Evolutionary conservation across 35 echinoderm and acorn worm genomes (phyloP).

Genomic region (Ophiothrix spiculata): DNA sequence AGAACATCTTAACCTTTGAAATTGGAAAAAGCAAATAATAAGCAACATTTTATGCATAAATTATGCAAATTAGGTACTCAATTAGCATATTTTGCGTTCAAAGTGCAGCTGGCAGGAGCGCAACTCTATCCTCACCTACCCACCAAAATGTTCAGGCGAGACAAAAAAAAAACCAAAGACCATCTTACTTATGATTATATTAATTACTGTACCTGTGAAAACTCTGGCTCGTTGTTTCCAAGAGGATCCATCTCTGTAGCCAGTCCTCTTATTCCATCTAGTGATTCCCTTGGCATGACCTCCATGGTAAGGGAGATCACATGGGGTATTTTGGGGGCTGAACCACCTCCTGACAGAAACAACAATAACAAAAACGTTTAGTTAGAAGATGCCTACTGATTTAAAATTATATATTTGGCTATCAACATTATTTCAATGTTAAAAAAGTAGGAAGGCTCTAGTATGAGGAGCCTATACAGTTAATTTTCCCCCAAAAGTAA

Average conservation of each 20-base stretch:
- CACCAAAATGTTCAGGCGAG: neutral
- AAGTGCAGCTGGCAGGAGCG: too few species aligned
- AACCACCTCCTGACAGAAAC: constrained; percentile 1
- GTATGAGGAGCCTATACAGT: too few species aligned
- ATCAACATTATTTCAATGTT: neutral
- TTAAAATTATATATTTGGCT: neutral
- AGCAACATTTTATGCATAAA: too few species aligned
- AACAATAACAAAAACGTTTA: neutral
- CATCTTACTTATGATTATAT: neutral
- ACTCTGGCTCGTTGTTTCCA: neutral
- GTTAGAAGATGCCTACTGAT: too few species aligned
- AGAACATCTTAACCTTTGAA: too few species aligned
- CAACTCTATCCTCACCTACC: too few species aligned
- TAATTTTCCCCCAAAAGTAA: too few species aligned
- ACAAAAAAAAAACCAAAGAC: neutral
- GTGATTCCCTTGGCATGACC: constrained; percentile 27
- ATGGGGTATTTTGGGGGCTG: neutral
- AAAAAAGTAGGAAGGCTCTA: too few species aligned
- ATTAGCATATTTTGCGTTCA: too few species aligned
- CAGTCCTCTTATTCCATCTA: too few species aligned
- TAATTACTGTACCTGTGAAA: neutral
- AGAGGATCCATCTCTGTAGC: neutral
- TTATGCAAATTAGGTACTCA: too few species aligned
- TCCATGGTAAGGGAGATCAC: constrained; percentile 4
- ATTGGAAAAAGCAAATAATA: too few species aligned